Evolutionary conservation across 2,888 invertebrate genomes (phyloP).

Genomic region (Apotomis betuletana): DNA sequence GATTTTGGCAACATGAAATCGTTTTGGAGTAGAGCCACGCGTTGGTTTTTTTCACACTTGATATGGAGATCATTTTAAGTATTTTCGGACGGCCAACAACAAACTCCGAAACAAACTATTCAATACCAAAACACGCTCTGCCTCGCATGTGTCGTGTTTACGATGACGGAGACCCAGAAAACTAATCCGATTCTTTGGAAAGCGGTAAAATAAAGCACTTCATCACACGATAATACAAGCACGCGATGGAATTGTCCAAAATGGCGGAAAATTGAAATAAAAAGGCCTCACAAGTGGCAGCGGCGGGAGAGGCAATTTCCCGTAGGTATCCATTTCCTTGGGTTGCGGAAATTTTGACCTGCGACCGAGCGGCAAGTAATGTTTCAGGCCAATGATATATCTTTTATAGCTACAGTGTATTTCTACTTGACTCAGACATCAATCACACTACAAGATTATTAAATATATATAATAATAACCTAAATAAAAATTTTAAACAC

Average conservation of each 20-base stretch:
- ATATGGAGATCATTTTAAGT: not conserved
- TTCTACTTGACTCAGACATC: too few relatives aligned
- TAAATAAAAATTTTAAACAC: too few relatives aligned
- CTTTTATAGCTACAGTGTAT: too few relatives aligned
- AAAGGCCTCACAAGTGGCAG: slow-evolving; percentile 27
- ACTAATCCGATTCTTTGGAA: slow-evolving; percentile 13
- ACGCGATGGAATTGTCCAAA: slow-evolving; percentile 29
- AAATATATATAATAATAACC: too few relatives aligned
- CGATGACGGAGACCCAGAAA: slow-evolving; percentile 2
- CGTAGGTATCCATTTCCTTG: slow-evolving; percentile 26
- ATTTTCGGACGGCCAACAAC: not conserved
- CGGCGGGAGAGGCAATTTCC: slow-evolving; percentile 23
- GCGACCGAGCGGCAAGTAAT: not conserved
- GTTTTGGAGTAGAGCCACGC: not conserved
- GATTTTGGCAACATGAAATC: too few relatives aligned
- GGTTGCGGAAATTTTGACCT: slow-evolving; percentile 15
- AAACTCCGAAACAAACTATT: not conserved
- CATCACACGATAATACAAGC: slow-evolving; percentile 22
- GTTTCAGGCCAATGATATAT: too few relatives aligned
- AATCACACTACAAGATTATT: too few relatives aligned
- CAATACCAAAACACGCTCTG: not conserved
- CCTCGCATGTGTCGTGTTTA: not conserved
- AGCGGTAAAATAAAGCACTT: slow-evolving; percentile 26
- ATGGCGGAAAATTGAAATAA: slow-evolving; percentile 33
- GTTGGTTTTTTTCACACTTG: not conserved